A percentile compares a stretch with the other conserved stretches of the same genome.
Conservation (phyloP, 2,888 invertebrate genomes). For the Erebia aethiops region DNA sequence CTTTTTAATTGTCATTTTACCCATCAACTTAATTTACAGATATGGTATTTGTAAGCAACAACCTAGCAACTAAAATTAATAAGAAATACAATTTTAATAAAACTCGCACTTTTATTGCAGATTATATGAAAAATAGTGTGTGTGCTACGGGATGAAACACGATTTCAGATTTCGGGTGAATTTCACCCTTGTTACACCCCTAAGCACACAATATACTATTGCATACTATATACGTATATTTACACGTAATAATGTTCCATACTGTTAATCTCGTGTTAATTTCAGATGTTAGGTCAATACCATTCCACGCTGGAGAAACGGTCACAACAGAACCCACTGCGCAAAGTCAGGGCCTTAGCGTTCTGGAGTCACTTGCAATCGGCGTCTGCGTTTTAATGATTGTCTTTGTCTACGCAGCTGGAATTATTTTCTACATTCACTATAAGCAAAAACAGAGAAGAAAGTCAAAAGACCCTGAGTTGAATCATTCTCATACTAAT, state of each 20-base stretch:
- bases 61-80: no score
- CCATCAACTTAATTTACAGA: no score
- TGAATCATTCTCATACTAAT: constrained; percentile 60
- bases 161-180: no score
- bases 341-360: constrained; percentile 85
- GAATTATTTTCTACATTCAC: constrained; percentile 91
- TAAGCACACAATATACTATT: no score
- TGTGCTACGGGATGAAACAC: no score
- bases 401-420: constrained; percentile 91
- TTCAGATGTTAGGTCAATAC: constrained; percentile 90
- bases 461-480: constrained; percentile 70
- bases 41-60: no score
- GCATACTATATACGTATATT: neutral
- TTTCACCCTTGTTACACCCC: no score
- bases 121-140: no score
- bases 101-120: no score
- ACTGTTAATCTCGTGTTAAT: constrained; percentile 27
- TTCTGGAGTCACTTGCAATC: constrained; percentile 91
- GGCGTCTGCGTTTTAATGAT: constrained; percentile 90
- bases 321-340: constrained; percentile 74
- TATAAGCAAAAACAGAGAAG: constrained; percentile 86
- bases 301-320: constrained; percentile 86
- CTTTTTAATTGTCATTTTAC: no score
- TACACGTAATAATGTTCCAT: no score
- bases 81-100: no score